Evolutionary conservation across 2,113 vertebrate genomes (phyloP).

Genomic region (Lasiurus borealis): DNA sequence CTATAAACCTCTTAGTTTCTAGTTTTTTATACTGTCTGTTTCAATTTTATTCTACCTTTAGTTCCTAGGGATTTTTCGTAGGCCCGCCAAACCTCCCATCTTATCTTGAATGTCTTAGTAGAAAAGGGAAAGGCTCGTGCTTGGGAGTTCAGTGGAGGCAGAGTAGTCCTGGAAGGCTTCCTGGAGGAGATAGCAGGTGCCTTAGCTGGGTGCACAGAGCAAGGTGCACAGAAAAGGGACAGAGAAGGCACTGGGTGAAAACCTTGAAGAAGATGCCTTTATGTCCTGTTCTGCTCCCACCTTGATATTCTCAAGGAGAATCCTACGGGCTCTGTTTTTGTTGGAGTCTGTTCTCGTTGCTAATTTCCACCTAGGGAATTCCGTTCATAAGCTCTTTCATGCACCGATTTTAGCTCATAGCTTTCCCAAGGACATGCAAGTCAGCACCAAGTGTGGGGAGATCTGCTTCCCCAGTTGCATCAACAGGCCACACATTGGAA

Average conservation of each 20-base stretch:
- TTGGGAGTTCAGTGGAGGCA: neutral
- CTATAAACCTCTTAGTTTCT: neutral
- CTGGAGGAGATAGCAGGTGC: neutral
- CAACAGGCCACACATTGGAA: neutral
- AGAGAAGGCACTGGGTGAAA: neutral
- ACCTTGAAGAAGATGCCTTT: neutral
- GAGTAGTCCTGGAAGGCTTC: neutral
- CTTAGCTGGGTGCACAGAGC: neutral
- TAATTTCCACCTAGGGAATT: slow-evolving; percentile 69
- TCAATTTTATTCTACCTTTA: slow-evolving; percentile 36
- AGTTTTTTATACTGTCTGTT: neutral
- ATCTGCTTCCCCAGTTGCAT: neutral
- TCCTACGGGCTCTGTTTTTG: slow-evolving; percentile 2
- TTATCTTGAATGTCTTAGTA: slow-evolving; percentile 5
- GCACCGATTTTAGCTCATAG: slow-evolving; percentile 60
- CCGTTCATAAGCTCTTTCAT: slow-evolving; percentile 67
- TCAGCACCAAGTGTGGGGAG: slow-evolving; percentile 38
- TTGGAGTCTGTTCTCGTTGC: slow-evolving; percentile 34
- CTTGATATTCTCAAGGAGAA: neutral
- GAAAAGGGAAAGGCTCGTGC: neutral
- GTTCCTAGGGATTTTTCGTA: neutral
- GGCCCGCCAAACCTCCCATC: neutral
- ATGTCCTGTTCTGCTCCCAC: neutral
- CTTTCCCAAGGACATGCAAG: slow-evolving; percentile 38
- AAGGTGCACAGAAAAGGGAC: neutral